Base-by-base conservation (phyloP, 2,113 vertebrate species). In the Cyanistes caeruleus region DNA sequence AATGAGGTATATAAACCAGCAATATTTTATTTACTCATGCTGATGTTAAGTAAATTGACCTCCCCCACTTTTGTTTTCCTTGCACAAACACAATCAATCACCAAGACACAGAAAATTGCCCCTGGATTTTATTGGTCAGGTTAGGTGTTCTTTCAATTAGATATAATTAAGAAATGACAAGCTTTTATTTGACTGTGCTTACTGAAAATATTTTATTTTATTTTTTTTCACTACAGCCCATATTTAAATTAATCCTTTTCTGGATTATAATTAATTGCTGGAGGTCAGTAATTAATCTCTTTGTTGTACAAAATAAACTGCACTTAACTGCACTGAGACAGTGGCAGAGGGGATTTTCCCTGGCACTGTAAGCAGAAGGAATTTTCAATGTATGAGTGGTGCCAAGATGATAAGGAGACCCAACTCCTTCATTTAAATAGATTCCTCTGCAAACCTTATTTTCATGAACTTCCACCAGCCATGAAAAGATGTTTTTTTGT, bases 281-380 rank as follows among this genome's bases (percentile, higher is more conserved):
- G 60, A 91, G 56, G 37, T 63, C 28, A 52, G 58, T 44, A 86
- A 91, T 92, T 89, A 87, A 81, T 53, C 13, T 65, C 43, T 92
- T 24, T 44, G 5, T 87, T 87, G 91, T 75, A 39, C 41, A 64
- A 72, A 31, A 62, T 1, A 65, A 21, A 21, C 15, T 76, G 41
- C 11, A 21, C 22, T 63, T 67, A 55, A 35, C 30, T 80, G 37
- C 51, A 15, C 33, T 41, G 37, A 72, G 37, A 20, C 9, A 22
- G 7, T 1, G 11, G 39, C 35, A 85, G 53, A 52, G 30, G 18
- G 52, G 48, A 72, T 75, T 93, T 73, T 53, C 41, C 51, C 44
- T 55, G 52, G 28, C 14, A 15, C 35, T 16, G 7, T 4, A 7
- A 21, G 31, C 15, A 70, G 35, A 43, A 58, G 35, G 44, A 55